A percentile compares a stretch with the other conserved stretches of the same genome.
These are phyloP conservation scores for Sarcophaga caerulescens DNA, from an alignment of 2,888 invertebrate species.

Conservation along the genomic window DNA sequence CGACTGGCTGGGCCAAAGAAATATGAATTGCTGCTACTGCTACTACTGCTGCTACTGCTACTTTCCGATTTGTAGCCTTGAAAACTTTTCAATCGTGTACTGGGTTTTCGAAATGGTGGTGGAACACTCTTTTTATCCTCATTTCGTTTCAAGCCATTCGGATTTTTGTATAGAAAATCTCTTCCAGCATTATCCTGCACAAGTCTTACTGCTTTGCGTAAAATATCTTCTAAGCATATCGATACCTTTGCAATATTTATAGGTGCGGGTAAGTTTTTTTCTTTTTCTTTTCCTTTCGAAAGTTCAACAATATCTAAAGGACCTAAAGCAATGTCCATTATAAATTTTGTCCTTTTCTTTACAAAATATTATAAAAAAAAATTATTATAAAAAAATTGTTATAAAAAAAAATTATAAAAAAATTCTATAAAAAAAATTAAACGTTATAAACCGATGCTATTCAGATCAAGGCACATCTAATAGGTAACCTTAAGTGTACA, in stretches of 20 bases:
- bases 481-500: too few species aligned
- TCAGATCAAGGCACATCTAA: too few species aligned
- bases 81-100: not conserved
- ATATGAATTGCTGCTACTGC: not conserved
- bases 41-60: not conserved
- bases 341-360: not conserved
- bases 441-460: too few species aligned
- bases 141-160: constrained; percentile 33
- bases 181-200: constrained; percentile 71
- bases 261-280: not conserved
- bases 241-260: constrained; percentile 19
- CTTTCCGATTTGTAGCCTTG: too few species aligned
- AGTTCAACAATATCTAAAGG: constrained; percentile 54
- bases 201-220: constrained; percentile 71
- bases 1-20: not conserved
- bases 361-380: not conserved
- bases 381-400: not conserved
- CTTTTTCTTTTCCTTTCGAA: not conserved
- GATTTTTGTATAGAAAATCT: constrained; percentile 73
- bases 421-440: too few species aligned
- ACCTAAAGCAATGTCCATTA: constrained; percentile 47
- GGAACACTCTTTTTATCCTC: not conserved
- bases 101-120: not conserved
- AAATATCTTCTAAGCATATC: constrained; percentile 55
- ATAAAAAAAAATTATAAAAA: too few species aligned